Conservation (phyloP, 2,113 vertebrate genomes). For the Grammomys dolichurus region DNA sequence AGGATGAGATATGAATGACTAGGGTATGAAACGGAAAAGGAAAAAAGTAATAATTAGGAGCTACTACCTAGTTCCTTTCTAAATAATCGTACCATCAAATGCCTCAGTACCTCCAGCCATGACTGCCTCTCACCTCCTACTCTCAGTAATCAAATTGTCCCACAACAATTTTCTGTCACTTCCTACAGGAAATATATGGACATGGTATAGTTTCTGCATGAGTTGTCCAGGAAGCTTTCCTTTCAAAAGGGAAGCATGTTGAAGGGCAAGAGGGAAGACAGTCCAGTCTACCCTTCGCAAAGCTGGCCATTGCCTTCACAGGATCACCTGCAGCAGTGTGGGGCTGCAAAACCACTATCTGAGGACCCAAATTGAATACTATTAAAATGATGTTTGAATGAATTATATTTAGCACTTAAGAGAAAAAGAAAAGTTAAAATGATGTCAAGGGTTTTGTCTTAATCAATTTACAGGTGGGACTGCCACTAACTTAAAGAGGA, state of each 20-base stretch:
- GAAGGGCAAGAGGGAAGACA: not conserved
- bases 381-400: not conserved
- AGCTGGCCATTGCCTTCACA: not conserved
- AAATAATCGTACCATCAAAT: not conserved
- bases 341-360: not conserved
- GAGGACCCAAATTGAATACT: fast-evolving
- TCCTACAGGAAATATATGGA: fast-evolving
- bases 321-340: not conserved
- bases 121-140: not conserved
- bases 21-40: not conserved
- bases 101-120: not conserved
- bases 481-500: not conserved
- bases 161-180: not conserved
- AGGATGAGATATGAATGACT: not conserved
- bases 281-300: not conserved
- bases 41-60: not conserved
- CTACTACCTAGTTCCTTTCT: not conserved
- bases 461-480: not conserved
- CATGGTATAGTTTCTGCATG: not conserved
- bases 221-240: too few species aligned
- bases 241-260: not conserved
- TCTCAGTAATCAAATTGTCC: not conserved
- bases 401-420: not conserved
- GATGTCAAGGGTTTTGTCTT: not conserved
- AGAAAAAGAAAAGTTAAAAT: not conserved